phyloP scores from a whole-genome alignment of 1,140 invertebrate species.

The Pollicipes pollicipes region DNA sequence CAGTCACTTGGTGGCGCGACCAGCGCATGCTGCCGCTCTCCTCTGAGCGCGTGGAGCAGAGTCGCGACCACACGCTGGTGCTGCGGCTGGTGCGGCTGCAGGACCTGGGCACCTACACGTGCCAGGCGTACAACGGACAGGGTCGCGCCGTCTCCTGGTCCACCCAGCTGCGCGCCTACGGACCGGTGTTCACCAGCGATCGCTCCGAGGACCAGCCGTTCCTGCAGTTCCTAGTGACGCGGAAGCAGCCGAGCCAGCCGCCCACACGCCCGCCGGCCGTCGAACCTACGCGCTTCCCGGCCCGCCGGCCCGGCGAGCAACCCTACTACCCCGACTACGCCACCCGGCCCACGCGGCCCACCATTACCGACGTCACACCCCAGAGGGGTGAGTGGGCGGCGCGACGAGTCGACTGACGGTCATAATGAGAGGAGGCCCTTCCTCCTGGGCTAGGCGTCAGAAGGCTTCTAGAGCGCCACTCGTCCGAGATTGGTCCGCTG shows the following conservation, averaged over 20 bases:
- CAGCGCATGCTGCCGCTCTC: slow-evolving; percentile 47
- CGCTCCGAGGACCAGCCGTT: slow-evolving; percentile 22
- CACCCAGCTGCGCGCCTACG: slow-evolving; percentile 46
- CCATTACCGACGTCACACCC: neutral
- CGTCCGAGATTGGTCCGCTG: too few species aligned
- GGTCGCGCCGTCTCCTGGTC: slow-evolving; percentile 55
- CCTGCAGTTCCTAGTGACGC: slow-evolving; percentile 6
- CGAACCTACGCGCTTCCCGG: slow-evolving; percentile 9
- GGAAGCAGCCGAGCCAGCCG: slow-evolving; percentile 1
- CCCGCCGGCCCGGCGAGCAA: slow-evolving; percentile 6
- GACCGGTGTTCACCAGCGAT: slow-evolving; percentile 34
- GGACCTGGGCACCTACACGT: slow-evolving; percentile 58
- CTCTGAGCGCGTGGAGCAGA: slow-evolving; percentile 49
- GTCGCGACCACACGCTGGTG: slow-evolving; percentile 48
- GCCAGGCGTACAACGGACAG: slow-evolving; percentile 66
- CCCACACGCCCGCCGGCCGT: slow-evolving; percentile 17
- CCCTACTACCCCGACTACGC: slow-evolving; percentile 12
- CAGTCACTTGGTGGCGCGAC: slow-evolving; percentile 73
- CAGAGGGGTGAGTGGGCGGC: neutral
- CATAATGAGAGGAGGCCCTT: too few species aligned
- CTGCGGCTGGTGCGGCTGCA: slow-evolving; percentile 48
- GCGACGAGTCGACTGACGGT: too few species aligned
- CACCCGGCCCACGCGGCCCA: slow-evolving; percentile 4
- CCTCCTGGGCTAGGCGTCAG: too few species aligned
- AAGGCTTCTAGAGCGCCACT: too few species aligned